phyloP scores from a whole-genome alignment of 2,113 vertebrate genomes.

The Perca flavescens region DNA sequence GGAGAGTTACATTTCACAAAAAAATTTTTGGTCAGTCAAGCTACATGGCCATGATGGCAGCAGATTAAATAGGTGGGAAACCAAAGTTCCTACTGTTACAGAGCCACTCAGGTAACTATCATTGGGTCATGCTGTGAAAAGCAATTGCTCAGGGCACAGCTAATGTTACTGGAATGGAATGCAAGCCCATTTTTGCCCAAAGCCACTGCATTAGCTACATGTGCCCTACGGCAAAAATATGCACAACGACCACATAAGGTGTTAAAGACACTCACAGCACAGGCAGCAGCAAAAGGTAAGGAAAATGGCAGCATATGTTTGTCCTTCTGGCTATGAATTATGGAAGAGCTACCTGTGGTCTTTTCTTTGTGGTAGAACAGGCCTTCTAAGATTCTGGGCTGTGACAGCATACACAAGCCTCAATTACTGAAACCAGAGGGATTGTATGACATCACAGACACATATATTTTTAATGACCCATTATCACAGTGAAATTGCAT shows the following conservation, averaged over 20 bases:
- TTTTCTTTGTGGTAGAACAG: conserved; percentile 59
- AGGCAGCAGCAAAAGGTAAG: conserved; percentile 50
- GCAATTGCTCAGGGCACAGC: conserved; percentile 3
- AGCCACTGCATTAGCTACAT: conserved; percentile 47
- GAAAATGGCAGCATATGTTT: conserved; percentile 76
- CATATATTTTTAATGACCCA: conserved; percentile 80
- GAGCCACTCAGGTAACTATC: not conserved
- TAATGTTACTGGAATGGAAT: conserved; percentile 35
- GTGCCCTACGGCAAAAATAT: conserved; percentile 57
- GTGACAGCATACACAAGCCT: conserved; percentile 67
- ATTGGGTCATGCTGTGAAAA: conserved; percentile 1
- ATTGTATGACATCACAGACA: conserved; percentile 60
- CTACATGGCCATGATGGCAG: not conserved
- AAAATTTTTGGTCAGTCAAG: not conserved
- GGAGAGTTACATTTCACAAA: not conserved
- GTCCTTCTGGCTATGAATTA: conserved; percentile 78
- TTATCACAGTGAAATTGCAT: conserved; percentile 75
- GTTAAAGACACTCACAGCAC: conserved; percentile 52
- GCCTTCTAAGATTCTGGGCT: conserved; percentile 62
- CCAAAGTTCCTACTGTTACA: not conserved
- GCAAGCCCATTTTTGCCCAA: conserved; percentile 6
- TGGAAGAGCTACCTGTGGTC: conserved; percentile 67
- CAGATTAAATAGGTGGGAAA: conserved; percentile 1
- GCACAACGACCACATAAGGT: conserved; percentile 53
- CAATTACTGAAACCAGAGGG: conserved; percentile 74